Evolutionary conservation across 2,888 invertebrate genomes (phyloP).

Genomic region (Tenthredo livida): DNA sequence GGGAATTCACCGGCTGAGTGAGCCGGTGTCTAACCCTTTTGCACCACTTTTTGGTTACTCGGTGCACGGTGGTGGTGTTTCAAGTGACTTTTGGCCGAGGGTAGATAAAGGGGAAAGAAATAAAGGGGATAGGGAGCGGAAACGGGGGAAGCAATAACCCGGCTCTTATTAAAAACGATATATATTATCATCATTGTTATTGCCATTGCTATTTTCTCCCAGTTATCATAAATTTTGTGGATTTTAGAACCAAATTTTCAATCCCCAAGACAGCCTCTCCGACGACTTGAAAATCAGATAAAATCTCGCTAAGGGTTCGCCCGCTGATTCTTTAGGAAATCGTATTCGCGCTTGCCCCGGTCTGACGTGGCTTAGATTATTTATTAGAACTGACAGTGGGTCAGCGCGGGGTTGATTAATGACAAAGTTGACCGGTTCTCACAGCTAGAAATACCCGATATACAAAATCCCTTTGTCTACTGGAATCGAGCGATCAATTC

Average conservation of each 20-base stretch:
- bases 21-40: slow-evolving; percentile 24
- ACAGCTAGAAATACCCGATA: slow-evolving; percentile 17
- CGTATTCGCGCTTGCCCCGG: background rate
- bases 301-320: background rate
- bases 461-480: background rate
- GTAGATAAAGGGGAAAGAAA: slow-evolving; percentile 4
- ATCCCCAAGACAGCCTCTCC: background rate
- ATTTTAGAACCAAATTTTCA: background rate
- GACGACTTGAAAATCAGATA: background rate
- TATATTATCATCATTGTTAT: background rate
- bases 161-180: slow-evolving; percentile 31
- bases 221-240: background rate
- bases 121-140: background rate
- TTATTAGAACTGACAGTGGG: slow-evolving; percentile 28
- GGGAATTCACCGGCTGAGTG: background rate
- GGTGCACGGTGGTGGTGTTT: background rate
- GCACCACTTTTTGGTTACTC: slow-evolving; percentile 28
- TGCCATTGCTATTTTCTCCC: background rate
- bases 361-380: background rate
- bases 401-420: slow-evolving; percentile 6
- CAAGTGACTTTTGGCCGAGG: slow-evolving; percentile 9
- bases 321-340: background rate
- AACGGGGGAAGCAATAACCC: background rate
- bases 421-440: slow-evolving; percentile 5
- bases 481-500: slow-evolving; percentile 9